Conservation (phyloP, 2,888 invertebrate genomes). For the Eilema caniola region DNA sequence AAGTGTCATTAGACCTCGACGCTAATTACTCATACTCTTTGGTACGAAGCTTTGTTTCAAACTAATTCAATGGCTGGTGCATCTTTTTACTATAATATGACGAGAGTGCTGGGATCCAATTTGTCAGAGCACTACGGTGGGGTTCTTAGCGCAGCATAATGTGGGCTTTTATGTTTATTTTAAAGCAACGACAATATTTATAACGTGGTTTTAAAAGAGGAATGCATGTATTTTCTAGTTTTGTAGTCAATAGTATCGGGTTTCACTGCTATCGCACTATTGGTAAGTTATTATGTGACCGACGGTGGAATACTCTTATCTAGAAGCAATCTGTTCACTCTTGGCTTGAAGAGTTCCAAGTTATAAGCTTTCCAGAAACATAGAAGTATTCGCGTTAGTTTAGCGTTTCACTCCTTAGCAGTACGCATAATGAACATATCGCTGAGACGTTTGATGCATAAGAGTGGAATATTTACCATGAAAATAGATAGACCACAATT, state of each 20-base stretch:
- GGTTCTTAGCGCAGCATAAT: slow-evolving; percentile 2
- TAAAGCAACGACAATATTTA: not conserved
- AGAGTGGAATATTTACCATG: too few relatives aligned
- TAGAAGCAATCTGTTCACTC: too few relatives aligned
- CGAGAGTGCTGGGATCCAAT: slow-evolving; percentile 6
- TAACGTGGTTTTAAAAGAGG: not conserved
- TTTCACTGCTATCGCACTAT: not conserved
- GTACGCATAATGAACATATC: too few relatives aligned
- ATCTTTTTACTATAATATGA: not conserved
- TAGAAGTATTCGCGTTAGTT: too few relatives aligned
- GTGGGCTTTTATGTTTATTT: slow-evolving; percentile 2
- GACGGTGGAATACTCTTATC: too few relatives aligned
- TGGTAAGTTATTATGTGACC: not conserved
- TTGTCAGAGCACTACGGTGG: not conserved
- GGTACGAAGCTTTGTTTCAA: not conserved
- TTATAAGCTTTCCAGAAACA: too few relatives aligned
- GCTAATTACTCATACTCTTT: slow-evolving; percentile 5
- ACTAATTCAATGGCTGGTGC: not conserved
- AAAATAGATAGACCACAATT: too few relatives aligned
- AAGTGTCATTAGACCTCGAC: slow-evolving; percentile 8
- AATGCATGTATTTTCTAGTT: not conserved
- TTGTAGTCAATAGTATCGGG: not conserved
- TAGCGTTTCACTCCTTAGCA: too few relatives aligned
- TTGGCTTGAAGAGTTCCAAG: too few relatives aligned
- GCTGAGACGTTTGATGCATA: too few relatives aligned